These are phyloP conservation scores for Coptotermes formosanus DNA, from an alignment of 1,140 invertebrate genomes.

Conservation along the genomic window DNA sequence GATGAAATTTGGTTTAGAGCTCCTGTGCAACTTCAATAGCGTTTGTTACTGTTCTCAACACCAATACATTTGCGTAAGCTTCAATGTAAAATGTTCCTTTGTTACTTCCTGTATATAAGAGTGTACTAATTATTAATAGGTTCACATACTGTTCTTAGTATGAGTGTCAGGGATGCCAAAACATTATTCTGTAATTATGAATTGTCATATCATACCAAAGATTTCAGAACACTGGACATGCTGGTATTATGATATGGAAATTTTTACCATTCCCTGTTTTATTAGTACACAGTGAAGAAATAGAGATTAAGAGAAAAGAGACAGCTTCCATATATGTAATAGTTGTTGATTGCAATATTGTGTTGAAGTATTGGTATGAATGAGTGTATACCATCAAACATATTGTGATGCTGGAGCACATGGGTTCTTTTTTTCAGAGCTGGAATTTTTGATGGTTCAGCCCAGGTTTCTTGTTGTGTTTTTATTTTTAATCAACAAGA, in stretches of 20 bases:
- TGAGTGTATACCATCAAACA: neutral
- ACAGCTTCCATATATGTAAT: neutral
- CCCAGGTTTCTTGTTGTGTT: neutral
- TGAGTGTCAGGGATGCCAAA: neutral
- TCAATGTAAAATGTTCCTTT: conserved; percentile 14
- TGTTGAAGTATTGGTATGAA: conserved; percentile 12
- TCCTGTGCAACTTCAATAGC: neutral
- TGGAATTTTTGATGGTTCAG: conserved; percentile 1
- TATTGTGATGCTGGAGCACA: neutral
- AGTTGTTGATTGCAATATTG: conserved; percentile 7
- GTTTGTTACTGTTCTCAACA: neutral
- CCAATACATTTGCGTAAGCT: neutral
- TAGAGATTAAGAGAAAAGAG: neutral
- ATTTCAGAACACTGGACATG: neutral
- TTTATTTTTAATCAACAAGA: conserved; percentile 1
- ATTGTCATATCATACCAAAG: conserved; percentile 19
- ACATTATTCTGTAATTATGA: conserved; percentile 3
- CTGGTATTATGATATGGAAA: neutral
- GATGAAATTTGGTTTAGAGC: neutral
- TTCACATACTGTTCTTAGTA: neutral
- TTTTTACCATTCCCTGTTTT: neutral
- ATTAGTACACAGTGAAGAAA: neutral
- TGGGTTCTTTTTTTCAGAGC: neutral
- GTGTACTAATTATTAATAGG: neutral
- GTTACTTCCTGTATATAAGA: conserved; percentile 17